Base-by-base conservation (phyloP, 2,113 vertebrate genomes). In the Prunella himalayana region DNA sequence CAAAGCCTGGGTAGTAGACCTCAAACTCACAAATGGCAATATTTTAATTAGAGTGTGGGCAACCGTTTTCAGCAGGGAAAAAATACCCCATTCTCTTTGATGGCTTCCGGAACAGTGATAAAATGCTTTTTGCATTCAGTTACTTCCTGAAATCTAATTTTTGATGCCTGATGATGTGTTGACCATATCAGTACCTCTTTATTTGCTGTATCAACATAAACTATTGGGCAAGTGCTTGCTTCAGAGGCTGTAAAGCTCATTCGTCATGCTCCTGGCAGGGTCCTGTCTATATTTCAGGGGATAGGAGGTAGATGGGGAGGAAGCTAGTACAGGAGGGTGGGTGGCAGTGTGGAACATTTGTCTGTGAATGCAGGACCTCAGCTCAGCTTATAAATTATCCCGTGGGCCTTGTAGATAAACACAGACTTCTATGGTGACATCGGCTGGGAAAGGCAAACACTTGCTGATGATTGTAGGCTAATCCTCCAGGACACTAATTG, bases 391-490 rank as follows among this genome's bases (percentile, higher is more conserved):
- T 96, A 91, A 84, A 93, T 90, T 92, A 81, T 90, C 75, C 53
- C 56, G 45, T 53, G 88, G 60, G 51, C 56, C 91, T 94, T 95
- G 85, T 92, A 89, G 80, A 51, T 95, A 97, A 97, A 92, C 91
- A 95, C n/a, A 92, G 86, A 78, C 79, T 95, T 92, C 88, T 82
- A 37, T 45, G 51, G 87, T 89, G 94, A 80, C 71, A 86, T 66
- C 2, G 59, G 20, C 63, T 92, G 68, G 88, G 90, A 95, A 96
- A 96, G 78, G 90, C 95, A 96, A 94, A 86, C 82, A 95, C 86
- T 85, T 73, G 75, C 85, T 1, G 6, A 51, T 1, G 6, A 85
- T 91, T 94, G 77, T 91, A 80, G 81, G 51, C 82, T 95, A 94
- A 89, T 96, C 82, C 66, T 92, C 90, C 68, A 84, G 88, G 71